Base-by-base conservation (phyloP, 2,888 invertebrate species). In the Pinctada fucata region DNA sequence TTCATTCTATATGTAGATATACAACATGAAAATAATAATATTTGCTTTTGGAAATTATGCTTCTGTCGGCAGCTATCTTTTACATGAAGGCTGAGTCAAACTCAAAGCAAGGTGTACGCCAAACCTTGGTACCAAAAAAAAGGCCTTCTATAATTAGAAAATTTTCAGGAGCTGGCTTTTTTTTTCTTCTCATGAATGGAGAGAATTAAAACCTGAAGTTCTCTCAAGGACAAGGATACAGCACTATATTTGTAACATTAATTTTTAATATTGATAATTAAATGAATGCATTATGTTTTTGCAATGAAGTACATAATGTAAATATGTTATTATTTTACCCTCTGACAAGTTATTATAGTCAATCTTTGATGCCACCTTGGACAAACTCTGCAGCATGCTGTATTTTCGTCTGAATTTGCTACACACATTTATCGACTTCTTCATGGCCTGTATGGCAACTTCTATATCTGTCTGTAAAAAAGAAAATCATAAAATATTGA, bases 381-480 rank as follows among this genome's bases (percentile, higher is more conserved):
- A 96, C 80, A 97, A 93, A 47, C 96, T 95, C 89, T 96, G 96
- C 0, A 96, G 95, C 63, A 97, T 93, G 0, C 96, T 95, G 77
- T 93, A 95, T 80, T 90, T 91, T 76, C 88, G 87, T 69, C 91
- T 82, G 50, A 85, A 83, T 89, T 95, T 95, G 88, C 96, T 95
- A 91, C 97, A 97, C 0, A 97, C 95, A n/a, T 94, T 93, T 75
- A 97, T 94, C 78, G 97, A 95, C 76, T 94, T 94, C 92, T 97
- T 97, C 73, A 97, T 93, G 10, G 96, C 95, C 49, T 95, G 94
- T 1, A 96, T 94, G 0, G 97, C 97, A 79, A 94, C 93, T 82
- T 94, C 94, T 80, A 97, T 96, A 87, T 96, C 95, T 79, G 94
- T 86, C 93, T 94, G 93, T 92, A 84, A 78, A 75, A 13, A 75